Conservation (phyloP, 2,888 invertebrate species). For the Hypsopygia costalis region DNA sequence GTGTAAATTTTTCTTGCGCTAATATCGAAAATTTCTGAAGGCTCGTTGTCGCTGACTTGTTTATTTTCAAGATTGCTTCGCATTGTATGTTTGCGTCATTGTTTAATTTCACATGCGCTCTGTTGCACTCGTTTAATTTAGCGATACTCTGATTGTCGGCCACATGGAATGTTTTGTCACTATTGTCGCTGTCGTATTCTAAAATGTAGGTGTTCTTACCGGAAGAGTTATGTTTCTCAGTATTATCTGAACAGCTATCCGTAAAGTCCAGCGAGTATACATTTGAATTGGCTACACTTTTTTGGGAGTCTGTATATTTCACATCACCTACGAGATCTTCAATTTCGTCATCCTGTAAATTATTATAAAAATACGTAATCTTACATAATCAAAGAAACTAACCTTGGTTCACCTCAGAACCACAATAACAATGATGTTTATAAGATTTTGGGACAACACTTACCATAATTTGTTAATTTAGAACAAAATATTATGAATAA, state of each 20-base stretch:
- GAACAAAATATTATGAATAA: constrained; percentile 56
- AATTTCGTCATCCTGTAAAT: constrained; percentile 56
- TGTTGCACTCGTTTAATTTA: constrained; percentile 24
- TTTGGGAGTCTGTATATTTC: constrained; percentile 61
- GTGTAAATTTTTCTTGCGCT: constrained; percentile 68
- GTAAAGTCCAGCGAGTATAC: constrained; percentile 61
- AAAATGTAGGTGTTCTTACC: constrained; percentile 65
- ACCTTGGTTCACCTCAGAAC: no score
- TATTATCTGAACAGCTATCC: constrained; percentile 60
- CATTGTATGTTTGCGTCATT: constrained; percentile 24
- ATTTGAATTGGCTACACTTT: constrained; percentile 62
- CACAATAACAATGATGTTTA: no score
- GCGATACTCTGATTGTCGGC: constrained; percentile 30
- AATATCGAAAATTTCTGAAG: constrained; percentile 33
- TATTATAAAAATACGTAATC: no score
- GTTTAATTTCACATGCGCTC: constrained; percentile 12
- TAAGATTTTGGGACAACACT: constrained; percentile 23
- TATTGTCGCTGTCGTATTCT: constrained; percentile 56
- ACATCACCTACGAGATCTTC: constrained; percentile 59
- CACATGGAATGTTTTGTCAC: constrained; percentile 39
- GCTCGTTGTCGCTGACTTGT: constrained; percentile 27
- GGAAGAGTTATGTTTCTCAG: constrained; percentile 61
- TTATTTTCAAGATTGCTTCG: constrained; percentile 19
- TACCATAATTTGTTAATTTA: constrained; percentile 61
- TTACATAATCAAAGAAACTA: no score